Evolutionary conservation across 2,113 vertebrate genomes (phyloP), one percentile per base, ranked within the genome.

Genomic region (Opisthocomus hoazin): DNA sequence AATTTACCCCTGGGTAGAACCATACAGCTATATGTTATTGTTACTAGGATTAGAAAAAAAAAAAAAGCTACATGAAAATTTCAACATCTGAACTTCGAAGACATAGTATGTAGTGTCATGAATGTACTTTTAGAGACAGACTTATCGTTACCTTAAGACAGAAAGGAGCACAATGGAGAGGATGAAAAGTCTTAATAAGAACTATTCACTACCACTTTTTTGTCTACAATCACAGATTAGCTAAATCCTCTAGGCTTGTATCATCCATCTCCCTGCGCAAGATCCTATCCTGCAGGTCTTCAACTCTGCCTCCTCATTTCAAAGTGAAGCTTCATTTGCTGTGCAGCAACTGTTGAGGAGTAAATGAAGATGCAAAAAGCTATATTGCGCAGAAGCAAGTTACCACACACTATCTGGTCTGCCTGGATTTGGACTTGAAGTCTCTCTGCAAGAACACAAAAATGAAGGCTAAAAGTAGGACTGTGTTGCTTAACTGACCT

Each of bases 11-110:
- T 41, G 10, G 24, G 19, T 51, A 20, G 36, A 90, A 71, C 8
- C 12, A 5, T 61, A 68, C 10, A 1, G 1, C 36, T 16, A 45
- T 0, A 3, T n/a, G 3, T 60, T 91, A 5, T 39, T 74, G 15
- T 60, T 87, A 84, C 30, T 51, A 66, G 16, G 14, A 54, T 53
- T 83, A 12, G 18, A n/a, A 70, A 73, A 48, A 13, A 16, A 32
- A 68, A 24, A 46, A 58, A 30, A 4, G 2, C 15, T 46, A 19
- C 5, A 27, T 56, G 85, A 43, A 64, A 68, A 75, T 79, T 54
- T 87, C 53, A 60, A 7, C 12, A 13, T 36, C 65, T 91, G 74
- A 90, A 60, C 18, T 83, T 57, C 0, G 5, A 79, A 77, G 15
- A 65, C 5, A 39, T 61, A 39, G 2, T 43, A 19, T 43, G 4